Evolutionary conservation across 2,888 invertebrate species (phyloP), one percentile per base, ranked within the genome.

Genomic region (Drosophila acutilabella): DNA sequence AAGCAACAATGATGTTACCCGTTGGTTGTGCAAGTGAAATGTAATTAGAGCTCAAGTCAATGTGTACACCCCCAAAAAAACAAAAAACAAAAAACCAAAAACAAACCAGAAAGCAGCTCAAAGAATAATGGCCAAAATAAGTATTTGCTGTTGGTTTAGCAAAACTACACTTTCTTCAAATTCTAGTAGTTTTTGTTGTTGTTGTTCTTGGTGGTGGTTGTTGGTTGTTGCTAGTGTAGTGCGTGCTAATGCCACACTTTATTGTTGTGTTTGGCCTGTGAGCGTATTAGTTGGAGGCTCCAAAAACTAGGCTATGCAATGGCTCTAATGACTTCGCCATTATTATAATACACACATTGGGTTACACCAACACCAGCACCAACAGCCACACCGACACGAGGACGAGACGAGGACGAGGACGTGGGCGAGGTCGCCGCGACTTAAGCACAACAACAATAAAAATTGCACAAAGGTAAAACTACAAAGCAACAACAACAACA

Each of bases 291-390:
- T 61, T 30, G 45, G 23, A 30, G 53, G 47, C 57, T 68, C 81
- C 71, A 62, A 78, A 82, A 84, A 76, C 75, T 87, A 81, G 81
- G 88, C 88, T 85, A 87, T 85, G 78, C 83, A 80, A 69, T 78
- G 85, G 69, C 74, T 77, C 83, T 85, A 87, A 85, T 82, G 84
- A 82, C 81, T 81, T 79, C 77, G 85, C 78, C 89, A 83, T 85
- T 76, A 83, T 81, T 76, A 76, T 74, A 79, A 64, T 82, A 68
- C 70, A 74, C 74, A 81, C 72, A 69, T 65, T 65, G 65, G 68
- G 67, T 36, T 67, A 56, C 56, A 45, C 44, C 48, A 56, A 58
- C 30, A 30, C 30, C 30, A 26, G 23, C 44, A 45, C 44, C 48
- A 56, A 10, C 10, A 36, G 11, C 36, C 4, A 4, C 36, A 36